Conservation (phyloP, 2,113 vertebrate genomes). For the Cololabis saira region DNA sequence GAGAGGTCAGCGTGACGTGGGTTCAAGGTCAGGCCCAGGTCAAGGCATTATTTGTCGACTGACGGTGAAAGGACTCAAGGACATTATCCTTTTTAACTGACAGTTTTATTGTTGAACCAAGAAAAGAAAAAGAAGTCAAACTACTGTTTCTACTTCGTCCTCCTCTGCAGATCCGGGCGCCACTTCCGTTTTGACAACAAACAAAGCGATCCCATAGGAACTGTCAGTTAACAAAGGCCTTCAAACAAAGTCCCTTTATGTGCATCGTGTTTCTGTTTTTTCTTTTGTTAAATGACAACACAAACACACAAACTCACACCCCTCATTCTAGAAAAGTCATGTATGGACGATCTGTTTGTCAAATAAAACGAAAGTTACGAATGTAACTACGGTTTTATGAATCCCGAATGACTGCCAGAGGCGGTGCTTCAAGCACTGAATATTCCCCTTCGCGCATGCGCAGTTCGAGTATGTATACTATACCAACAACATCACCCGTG, state of each 20-base stretch:
- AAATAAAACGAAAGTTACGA: conserved; percentile 32
- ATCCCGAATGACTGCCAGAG: too few species aligned
- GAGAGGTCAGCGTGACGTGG: not conserved
- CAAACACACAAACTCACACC: conserved; percentile 4
- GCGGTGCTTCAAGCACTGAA: too few species aligned
- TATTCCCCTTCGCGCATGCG: too few species aligned
- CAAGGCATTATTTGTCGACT: too few species aligned
- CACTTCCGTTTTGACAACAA: conserved; percentile 7
- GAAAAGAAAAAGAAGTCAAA: not conserved
- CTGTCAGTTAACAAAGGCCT: not conserved
- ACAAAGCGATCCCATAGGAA: not conserved
- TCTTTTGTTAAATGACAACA: conserved; percentile 15
- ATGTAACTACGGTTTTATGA: too few species aligned
- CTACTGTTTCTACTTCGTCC: not conserved
- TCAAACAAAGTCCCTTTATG: conserved; percentile 7
- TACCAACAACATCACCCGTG: too few species aligned
- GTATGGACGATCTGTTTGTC: conserved; percentile 37
- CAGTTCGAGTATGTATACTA: too few species aligned
- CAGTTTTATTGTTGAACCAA: not conserved
- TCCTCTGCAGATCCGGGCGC: not conserved
- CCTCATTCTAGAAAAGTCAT: conserved; percentile 47
- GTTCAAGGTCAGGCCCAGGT: not conserved
- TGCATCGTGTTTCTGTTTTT: not conserved
- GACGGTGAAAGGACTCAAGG: too few species aligned
- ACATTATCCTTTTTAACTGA: not conserved